These are phyloP conservation scores for Leptestheria dahalacensis DNA, from an alignment of 1,140 invertebrate species.

Conservation along the genomic window DNA sequence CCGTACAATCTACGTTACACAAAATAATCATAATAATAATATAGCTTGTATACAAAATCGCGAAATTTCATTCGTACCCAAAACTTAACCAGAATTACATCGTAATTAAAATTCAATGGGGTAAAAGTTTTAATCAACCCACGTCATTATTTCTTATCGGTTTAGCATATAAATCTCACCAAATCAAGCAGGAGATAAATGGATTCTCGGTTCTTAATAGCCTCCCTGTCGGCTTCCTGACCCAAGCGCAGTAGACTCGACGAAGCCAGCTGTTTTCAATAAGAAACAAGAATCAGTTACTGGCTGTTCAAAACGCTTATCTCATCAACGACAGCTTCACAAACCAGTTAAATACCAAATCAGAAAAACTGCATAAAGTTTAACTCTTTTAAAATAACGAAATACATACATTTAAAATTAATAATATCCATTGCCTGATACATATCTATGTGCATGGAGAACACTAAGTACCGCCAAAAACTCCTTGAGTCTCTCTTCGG, in stretches of 20 bases:
- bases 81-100: too few relatives aligned
- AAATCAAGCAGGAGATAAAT: conserved; percentile 86
- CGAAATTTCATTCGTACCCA: background rate
- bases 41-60: too few relatives aligned
- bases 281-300: too few relatives aligned
- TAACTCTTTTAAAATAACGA: background rate
- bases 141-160: too few relatives aligned
- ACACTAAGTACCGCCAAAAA: conserved; percentile 61
- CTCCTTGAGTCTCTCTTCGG: conserved; percentile 95
- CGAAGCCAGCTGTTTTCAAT: conserved; percentile 71
- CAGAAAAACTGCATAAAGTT: background rate
- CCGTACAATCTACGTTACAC: conserved; percentile 86
- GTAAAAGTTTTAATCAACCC: background rate
- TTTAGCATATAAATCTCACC: too few relatives aligned
- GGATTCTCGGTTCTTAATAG: conserved; percentile 82
- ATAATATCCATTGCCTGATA: background rate
- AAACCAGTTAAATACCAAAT: background rate
- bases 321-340: background rate
- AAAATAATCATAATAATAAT: too few relatives aligned
- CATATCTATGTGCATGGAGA: conserved; percentile 7
- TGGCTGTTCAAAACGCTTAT: too few relatives aligned
- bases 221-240: conserved; percentile 89
- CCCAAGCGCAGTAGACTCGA: conserved; percentile 85
- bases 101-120: background rate
- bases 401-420: conserved; percentile 2